Base-by-base conservation (phyloP, 2,797 vertebrate species). In the Macrochelys suwanniensis region DNA sequence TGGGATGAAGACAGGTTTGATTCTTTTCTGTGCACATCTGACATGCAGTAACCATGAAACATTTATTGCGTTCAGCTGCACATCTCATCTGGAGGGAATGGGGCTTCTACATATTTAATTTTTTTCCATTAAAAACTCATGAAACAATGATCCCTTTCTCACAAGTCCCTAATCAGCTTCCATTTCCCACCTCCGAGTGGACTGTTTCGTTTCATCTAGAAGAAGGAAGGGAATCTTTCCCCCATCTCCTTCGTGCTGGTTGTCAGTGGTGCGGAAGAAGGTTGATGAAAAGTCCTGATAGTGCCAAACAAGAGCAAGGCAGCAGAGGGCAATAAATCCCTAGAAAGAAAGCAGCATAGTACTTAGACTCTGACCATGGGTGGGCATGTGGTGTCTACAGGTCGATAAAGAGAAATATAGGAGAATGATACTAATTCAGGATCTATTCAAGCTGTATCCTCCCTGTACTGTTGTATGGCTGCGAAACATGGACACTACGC, bases 51-150 rank as follows among this genome's bases (percentile, higher is more conserved):
- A 7, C 26, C 87, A 94, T 95, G 68, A 90, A 96, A 95, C 85
- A 93, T 95, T 97, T 5, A 96, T 86, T 84, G 77, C 68, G 21
- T 78, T 85, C 59, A 78, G 79, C 85, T 76, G 57, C 0, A 0
- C 6, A 3, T 56, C 81, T 92, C 61, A 0, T 82, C 89, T 6
- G 2, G 68, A 71, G 82, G 83, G 13, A 1, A 47, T 11, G 0
- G 3, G 0, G 51, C 42, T 88, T 79, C 91, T 96, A 50, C 96
- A 96, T 95, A 89, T 95, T 96, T 96, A 8, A 90, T 95, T 88
- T 57, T 87, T 80, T 86, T 19, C 88, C 90, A 96, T 95, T 95
- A 97, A 96, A 96, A 96, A 90, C 16, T 1, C 89, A 94, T 77
- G 91, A 95, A 95, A 88, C 0, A 1, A 65, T 26, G 82, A 83